A percentile compares a stretch with the other conserved stretches of the same genome.
Conservation (phyloP, 2,797 vertebrate species). For the Coendou prehensilis region DNA sequence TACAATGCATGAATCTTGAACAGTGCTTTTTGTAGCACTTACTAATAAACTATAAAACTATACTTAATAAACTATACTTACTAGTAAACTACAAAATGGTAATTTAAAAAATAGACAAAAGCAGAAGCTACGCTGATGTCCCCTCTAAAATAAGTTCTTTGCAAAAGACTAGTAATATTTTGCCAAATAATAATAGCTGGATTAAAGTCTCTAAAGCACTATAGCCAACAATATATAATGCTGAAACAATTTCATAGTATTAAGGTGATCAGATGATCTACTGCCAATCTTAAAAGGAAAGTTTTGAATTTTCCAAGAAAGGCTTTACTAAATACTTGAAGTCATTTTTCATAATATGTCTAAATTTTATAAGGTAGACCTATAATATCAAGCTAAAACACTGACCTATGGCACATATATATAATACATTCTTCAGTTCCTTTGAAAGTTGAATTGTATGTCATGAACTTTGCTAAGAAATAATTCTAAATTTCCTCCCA, state of each 20-base stretch:
- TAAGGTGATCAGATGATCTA: conserved; percentile 50
- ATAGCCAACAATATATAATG: neutral
- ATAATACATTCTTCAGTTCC: neutral
- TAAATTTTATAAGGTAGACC: conserved; percentile 55
- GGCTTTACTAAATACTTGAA: conserved; percentile 55
- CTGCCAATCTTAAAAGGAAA: conserved; percentile 56
- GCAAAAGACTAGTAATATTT: conserved; percentile 57
- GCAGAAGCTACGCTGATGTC: neutral
- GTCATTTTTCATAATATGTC: conserved; percentile 26
- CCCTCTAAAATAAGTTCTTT: conserved; percentile 47
- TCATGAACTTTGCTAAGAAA: conserved; percentile 58
- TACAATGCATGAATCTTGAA: conserved; percentile 48
- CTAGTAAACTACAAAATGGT: conserved; percentile 51
- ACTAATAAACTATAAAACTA: neutral
- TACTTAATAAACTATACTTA: neutral
- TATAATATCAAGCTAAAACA: conserved; percentile 69
- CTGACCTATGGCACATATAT: neutral
- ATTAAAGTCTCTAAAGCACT: conserved; percentile 59
- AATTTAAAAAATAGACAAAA: conserved; percentile 64
- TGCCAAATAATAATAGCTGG: neutral
- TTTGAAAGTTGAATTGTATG: conserved; percentile 52
- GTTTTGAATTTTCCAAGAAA: conserved; percentile 69
- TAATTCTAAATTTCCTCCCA: conserved; percentile 55
- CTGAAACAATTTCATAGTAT: conserved; percentile 64
- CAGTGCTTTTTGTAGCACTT: conserved; percentile 59